Conservation (phyloP, 2,888 invertebrate species). For the Odontocerum albicorne region DNA sequence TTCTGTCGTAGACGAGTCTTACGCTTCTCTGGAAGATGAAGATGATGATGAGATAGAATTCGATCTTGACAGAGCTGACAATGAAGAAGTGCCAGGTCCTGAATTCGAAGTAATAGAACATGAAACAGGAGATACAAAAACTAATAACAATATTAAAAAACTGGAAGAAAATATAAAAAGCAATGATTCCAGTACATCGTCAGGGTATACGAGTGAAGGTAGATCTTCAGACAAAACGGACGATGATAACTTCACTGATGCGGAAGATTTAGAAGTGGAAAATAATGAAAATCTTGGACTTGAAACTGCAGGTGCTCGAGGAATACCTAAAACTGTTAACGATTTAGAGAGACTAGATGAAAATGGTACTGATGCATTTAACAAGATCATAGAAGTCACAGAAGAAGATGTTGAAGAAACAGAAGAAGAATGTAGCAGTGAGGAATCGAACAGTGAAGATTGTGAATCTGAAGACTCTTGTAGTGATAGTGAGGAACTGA, state of each 20-base stretch:
- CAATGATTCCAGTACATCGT: too few relatives aligned
- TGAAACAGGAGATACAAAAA: background rate
- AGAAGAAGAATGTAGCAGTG: constrained; percentile 27
- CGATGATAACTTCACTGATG: constrained; percentile 13
- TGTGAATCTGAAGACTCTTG: constrained; percentile 13
- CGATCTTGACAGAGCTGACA: constrained; percentile 22
- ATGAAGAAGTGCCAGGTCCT: constrained; percentile 21
- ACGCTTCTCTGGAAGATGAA: constrained; percentile 31
- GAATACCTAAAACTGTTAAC: constrained; percentile 7
- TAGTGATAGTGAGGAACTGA: constrained; percentile 10
- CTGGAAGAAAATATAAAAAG: background rate
- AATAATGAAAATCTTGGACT: constrained; percentile 28
- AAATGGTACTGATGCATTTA: constrained; percentile 32
- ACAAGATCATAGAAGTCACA: constrained; percentile 27
- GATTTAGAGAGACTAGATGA: constrained; percentile 22
- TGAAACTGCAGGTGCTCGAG: constrained; percentile 2
- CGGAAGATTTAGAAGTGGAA: constrained; percentile 22
- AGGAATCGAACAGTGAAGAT: constrained; percentile 16
- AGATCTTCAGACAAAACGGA: constrained; percentile 3
- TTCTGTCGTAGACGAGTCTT: constrained; percentile 25
- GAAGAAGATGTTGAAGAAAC: constrained; percentile 37
- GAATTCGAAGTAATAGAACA: constrained; percentile 2
- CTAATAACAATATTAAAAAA: constrained; percentile 4
- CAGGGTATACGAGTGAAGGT: background rate
- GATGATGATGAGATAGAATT: constrained; percentile 25